These are phyloP conservation scores for Dunckerocampus dactyliophorus DNA, from an alignment of 2,113 vertebrate genomes.

Conservation along the genomic window DNA sequence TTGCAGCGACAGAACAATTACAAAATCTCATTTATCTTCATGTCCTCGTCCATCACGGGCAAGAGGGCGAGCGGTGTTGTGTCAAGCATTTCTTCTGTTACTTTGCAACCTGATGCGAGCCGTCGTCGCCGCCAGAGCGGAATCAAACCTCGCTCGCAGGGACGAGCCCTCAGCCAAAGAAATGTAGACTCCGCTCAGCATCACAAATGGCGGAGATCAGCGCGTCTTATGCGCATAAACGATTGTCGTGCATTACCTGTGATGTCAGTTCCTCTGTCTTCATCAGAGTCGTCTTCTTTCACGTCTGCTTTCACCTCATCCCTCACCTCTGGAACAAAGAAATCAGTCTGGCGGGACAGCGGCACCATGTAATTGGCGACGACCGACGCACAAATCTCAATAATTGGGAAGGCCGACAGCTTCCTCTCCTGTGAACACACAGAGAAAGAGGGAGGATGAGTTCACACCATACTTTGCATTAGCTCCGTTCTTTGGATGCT, in stretches of 20 bases:
- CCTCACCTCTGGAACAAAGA: constrained; percentile 91
- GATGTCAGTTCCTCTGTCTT: constrained; percentile 78
- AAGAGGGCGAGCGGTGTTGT: not conserved
- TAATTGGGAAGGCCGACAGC: constrained; percentile 83
- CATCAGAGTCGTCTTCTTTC: constrained; percentile 72
- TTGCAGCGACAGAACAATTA: constrained; percentile 61
- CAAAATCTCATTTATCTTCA: constrained; percentile 37
- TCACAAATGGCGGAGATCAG: not conserved
- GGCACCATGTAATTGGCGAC: constrained; percentile 90
- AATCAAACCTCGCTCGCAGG: not conserved
- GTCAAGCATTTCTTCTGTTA: not conserved
- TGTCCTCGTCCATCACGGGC: constrained; percentile 17
- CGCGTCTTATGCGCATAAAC: not conserved
- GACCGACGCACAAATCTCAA: constrained; percentile 85
- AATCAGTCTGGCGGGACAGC: constrained; percentile 86
- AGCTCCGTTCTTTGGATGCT: too few species aligned
- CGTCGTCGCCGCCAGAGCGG: not conserved
- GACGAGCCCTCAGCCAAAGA: not conserved
- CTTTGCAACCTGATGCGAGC: constrained; percentile 3
- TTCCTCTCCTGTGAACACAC: constrained; percentile 79
- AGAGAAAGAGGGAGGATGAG: constrained; percentile 4
- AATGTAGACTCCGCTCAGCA: not conserved
- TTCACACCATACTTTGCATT: not conserved
- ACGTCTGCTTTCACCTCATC: constrained; percentile 75
- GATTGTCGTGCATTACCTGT: constrained; percentile 72